A percentile compares a stretch with the other conserved stretches of the same genome.
Evolutionary conservation across 2,888 invertebrate species (phyloP).

Genomic region (Watsonalla binaria): DNA sequence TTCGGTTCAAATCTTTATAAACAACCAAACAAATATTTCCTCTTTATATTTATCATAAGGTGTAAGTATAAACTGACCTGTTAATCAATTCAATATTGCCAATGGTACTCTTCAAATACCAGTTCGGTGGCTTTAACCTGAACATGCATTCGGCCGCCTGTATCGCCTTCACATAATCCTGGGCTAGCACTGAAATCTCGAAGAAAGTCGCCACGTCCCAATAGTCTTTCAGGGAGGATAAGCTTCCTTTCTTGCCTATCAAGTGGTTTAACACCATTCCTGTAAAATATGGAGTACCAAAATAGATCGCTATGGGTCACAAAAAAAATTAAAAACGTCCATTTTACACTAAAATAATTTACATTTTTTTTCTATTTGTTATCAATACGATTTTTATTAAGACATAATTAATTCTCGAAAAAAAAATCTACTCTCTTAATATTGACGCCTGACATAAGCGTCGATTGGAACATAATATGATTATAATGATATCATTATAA

Average conservation of each 20-base stretch:
- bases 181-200: slow-evolving; percentile 97
- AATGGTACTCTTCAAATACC: slow-evolving; percentile 98
- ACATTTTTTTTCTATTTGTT: too few species aligned
- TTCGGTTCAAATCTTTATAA: neutral
- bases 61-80: slow-evolving; percentile 47
- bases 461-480: too few species aligned
- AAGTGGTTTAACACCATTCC: slow-evolving; percentile 97
- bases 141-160: slow-evolving; percentile 98
- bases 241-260: slow-evolving; percentile 97
- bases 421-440: too few species aligned
- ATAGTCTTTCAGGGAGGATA: slow-evolving; percentile 95
- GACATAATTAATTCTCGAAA: too few species aligned
- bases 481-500: too few species aligned
- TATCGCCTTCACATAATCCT: slow-evolving; percentile 97
- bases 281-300: slow-evolving; percentile 39
- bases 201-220: slow-evolving; percentile 99
- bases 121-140: slow-evolving; percentile 92
- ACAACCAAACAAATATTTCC: too few species aligned
- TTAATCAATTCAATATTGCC: slow-evolving; percentile 97
- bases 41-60: too few species aligned
- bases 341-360: too few species aligned
- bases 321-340: too few species aligned
- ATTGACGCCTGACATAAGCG: too few species aligned
- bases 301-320: neutral
- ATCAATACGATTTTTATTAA: too few species aligned